Base-by-base conservation (phyloP, 1,140 invertebrate genomes). In the Drusus annulatus region DNA sequence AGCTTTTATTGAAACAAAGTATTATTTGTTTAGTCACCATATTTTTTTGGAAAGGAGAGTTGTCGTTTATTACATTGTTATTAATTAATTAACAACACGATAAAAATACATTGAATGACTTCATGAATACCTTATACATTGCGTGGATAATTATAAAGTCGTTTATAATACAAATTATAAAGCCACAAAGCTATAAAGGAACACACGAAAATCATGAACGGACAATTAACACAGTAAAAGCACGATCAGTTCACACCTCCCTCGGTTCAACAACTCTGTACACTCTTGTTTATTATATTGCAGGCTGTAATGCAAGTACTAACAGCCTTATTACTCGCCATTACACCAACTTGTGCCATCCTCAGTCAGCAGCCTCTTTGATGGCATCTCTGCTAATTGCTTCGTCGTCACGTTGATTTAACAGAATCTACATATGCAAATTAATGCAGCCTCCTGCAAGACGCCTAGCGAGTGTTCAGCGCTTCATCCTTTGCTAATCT, bases 211-310 rank as follows among this genome's bases (percentile, higher is more conserved):
- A 36, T 71, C 68, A 71, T 71, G 68, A 19, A 31, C 28, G 36
- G 19, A 19, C 45, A 50, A 71, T 71, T 71, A 71, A 51, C 68
- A 50, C n/a, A 45, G 68, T 50, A 71, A 71, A 71, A 51, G 31
- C 23, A 7, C 68, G 31, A 50, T 25, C 62, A 23, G 16, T 71
- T 71, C 36, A 51, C 68, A 71, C 68, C 68, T 71, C 36, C 23
- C 0, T 17, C 60, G 17, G 60, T 25, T 21, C 54, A 45, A 21
- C 54, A 56, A 21, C 54, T n/a, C n/a, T n/a, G n/a, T n/a, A n/a
- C n/a, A 3, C 54, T 60, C 56, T 19, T 28, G 62, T 16, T 21
- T 65, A n/a, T 16, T 45, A 45, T 45, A 45, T 45, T 45, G 36
- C 36, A 45, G 0, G 10, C 36, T 45, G 10, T 45, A 45, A 13